Percentiles rank a stretch among this genome's conserved stretches.
These are phyloP conservation scores for Pristionchus japonicus DNA, from an alignment of 2,888 invertebrate genomes.

Conservation along the genomic window DNA sequence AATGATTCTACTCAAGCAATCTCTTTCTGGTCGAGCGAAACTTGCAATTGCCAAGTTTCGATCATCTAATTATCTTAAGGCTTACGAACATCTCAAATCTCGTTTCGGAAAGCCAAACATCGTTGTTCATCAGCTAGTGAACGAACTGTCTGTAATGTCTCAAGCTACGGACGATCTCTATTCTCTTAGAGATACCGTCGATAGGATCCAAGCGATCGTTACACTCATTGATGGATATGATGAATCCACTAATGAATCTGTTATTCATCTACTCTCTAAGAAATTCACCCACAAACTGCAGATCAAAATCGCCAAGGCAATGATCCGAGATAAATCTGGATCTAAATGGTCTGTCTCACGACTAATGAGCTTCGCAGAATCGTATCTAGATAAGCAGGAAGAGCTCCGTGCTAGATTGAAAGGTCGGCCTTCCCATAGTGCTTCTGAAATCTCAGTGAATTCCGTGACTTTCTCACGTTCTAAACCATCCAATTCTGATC, in stretches of 20 bases:
- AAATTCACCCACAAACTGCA: neutral
- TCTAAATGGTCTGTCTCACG: neutral
- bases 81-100: too few species aligned
- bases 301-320: neutral
- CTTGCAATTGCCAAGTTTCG: too few species aligned
- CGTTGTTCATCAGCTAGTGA: neutral
- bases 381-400: neutral
- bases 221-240: neutral
- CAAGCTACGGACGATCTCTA: neutral
- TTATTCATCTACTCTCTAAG: neutral
- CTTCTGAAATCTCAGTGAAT: neutral
- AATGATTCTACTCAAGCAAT: too few species aligned
- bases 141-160: neutral
- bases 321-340: neutral
- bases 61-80: too few species aligned
- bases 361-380: neutral
- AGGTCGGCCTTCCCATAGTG: neutral
- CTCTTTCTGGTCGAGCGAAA: too few species aligned
- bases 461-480: neutral
- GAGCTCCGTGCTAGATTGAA: neutral
- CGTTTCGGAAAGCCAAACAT: neutral
- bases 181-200: neutral
- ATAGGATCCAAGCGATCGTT: too few species aligned
- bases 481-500: neutral
- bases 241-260: neutral